phyloP scores from a whole-genome alignment of 2,797 vertebrate genomes.

The Allobates femoralis region DNA sequence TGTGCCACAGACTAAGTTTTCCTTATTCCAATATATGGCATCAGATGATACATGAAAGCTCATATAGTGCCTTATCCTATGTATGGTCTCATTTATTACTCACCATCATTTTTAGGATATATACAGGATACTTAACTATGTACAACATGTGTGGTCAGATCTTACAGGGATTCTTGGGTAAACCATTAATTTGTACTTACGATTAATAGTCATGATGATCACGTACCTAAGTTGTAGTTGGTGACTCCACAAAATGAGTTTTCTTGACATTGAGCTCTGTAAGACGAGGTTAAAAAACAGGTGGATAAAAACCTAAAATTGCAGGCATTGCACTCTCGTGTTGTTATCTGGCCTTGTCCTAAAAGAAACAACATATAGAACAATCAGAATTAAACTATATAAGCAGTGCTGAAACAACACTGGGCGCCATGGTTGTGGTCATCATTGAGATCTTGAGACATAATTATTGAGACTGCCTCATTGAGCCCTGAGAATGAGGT shows the following conservation, averaged over 20 bases:
- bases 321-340: conserved; percentile 19
- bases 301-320: not conserved
- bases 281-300: not conserved
- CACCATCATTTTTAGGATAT: too few relatives aligned
- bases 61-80: too few relatives aligned
- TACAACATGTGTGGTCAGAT: too few relatives aligned
- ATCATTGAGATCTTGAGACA: not conserved
- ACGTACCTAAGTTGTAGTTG: not conserved
- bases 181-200: not conserved
- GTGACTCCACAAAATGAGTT: not conserved
- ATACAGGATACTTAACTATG: too few relatives aligned
- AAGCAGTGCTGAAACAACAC: not conserved
- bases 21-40: too few relatives aligned
- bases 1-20: too few relatives aligned
- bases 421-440: not conserved
- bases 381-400: not conserved
- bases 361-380: not conserved
- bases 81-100: too few relatives aligned
- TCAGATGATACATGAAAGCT: too few relatives aligned
- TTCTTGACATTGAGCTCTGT: not conserved
- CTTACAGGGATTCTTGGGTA: too few relatives aligned
- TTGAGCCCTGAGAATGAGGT: too few relatives aligned
- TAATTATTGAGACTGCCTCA: too few relatives aligned
- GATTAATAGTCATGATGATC: too few relatives aligned
- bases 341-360: not conserved